These are phyloP conservation scores for Megalurothrips usitatus DNA, from an alignment of 2,888 invertebrate genomes.

Conservation along the genomic window DNA sequence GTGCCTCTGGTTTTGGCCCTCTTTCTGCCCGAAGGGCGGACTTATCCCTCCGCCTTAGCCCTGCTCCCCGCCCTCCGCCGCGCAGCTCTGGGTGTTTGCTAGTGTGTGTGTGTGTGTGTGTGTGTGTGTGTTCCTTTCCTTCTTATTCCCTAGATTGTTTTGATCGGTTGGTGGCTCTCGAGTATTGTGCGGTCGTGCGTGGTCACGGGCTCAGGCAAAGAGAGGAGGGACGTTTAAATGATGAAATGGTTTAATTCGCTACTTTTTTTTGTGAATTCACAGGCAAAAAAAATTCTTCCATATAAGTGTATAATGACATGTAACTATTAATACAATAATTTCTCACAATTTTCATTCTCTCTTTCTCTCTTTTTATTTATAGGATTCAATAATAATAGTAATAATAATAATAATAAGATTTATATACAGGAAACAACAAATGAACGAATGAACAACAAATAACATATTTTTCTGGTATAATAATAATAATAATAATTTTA, in stretches of 20 bases:
- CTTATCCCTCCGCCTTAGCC: too few species aligned
- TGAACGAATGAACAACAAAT: constrained; percentile 25
- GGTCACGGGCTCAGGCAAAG: neutral
- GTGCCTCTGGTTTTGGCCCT: too few species aligned
- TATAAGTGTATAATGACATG: constrained; percentile 21
- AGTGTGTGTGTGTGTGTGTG: too few species aligned
- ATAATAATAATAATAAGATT: constrained; percentile 7
- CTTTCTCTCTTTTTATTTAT: constrained; percentile 17
- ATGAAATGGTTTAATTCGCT: constrained; percentile 25
- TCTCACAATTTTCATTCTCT: constrained; percentile 14
- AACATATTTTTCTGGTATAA: constrained; percentile 24
- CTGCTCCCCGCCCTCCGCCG: too few species aligned
- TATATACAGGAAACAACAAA: constrained; percentile 23
- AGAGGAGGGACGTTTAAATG: neutral
- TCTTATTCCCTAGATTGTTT: too few species aligned
- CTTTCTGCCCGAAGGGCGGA: too few species aligned
- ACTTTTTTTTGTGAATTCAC: constrained; percentile 20
- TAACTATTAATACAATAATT: constrained; percentile 24
- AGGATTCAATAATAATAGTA: constrained; percentile 19
- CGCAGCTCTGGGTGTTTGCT: too few species aligned
- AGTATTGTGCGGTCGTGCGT: too few species aligned
- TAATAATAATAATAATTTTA: constrained; percentile 20
- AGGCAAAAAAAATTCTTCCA: constrained; percentile 18
- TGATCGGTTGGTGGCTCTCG: too few species aligned
- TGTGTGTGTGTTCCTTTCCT: too few species aligned